Conservation (phyloP, 2,888 invertebrate species). For the Cryptus viduatorius region DNA sequence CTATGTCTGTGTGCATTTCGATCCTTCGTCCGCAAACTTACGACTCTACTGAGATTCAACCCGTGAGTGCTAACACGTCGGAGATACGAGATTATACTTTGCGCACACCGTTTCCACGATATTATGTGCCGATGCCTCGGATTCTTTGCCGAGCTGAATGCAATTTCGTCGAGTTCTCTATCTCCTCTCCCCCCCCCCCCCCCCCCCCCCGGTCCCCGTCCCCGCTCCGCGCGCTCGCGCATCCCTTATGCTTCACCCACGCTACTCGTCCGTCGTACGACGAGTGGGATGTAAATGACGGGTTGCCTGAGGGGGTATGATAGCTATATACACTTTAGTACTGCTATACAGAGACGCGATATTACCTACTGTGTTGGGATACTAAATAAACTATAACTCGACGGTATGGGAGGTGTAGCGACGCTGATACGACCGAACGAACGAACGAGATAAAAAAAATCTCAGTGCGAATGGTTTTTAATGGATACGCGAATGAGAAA, state of each 20-base stretch:
- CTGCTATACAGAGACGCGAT: background rate
- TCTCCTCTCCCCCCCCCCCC: background rate
- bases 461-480: background rate
- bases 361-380: slow-evolving; percentile 11
- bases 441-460: background rate
- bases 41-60: background rate
- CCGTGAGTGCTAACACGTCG: slow-evolving; percentile 1
- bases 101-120: background rate
- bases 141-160: slow-evolving; percentile 26
- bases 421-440: background rate
- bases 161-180: background rate
- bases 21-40: background rate
- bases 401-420: background rate
- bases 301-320: background rate
- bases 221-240: too few species aligned
- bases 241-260: slow-evolving; percentile 7
- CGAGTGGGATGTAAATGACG: slow-evolving; percentile 44
- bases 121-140: background rate
- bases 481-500: background rate
- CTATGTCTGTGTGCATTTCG: too few species aligned
- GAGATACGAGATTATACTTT: slow-evolving; percentile 2
- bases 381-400: background rate
- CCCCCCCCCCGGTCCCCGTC: background rate
- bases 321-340: background rate
- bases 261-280: background rate